Conservation (phyloP, 2,113 vertebrate species). For the Periophthalmus modestus region DNA sequence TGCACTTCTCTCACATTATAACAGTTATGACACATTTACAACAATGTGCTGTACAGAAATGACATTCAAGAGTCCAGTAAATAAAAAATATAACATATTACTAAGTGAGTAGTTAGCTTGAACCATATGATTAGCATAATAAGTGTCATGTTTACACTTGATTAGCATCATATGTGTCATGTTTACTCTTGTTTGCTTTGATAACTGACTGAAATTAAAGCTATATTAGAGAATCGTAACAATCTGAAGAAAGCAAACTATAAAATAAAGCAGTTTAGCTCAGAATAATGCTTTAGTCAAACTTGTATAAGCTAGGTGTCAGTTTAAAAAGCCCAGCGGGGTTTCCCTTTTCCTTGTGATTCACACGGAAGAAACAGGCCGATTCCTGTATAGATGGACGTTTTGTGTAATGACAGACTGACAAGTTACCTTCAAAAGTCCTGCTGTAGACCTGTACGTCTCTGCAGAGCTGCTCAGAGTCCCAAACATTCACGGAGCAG, state of each 20-base stretch:
- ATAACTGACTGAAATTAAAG: no score
- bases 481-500: conserved; percentile 1
- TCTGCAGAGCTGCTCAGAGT: not conserved
- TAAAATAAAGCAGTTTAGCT: not conserved
- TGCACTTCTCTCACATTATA: not conserved
- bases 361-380: not conserved
- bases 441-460: not conserved
- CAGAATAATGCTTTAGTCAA: not conserved
- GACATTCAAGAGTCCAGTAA: not conserved
- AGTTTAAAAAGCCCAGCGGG: conserved; percentile 16
- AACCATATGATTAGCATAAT: not conserved
- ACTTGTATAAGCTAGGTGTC: not conserved
- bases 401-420: not conserved
- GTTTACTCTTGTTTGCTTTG: not conserved
- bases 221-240: no score
- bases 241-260: not conserved
- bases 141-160: not conserved
- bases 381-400: not conserved
- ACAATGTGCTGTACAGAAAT: not conserved
- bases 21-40: not conserved
- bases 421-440: not conserved
- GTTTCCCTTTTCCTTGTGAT: conserved; percentile 27
- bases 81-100: not conserved
- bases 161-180: not conserved
- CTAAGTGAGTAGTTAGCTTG: not conserved